phyloP scores from a whole-genome alignment of 2,888 invertebrate genomes.

The Tetramorium bicarinatum region DNA sequence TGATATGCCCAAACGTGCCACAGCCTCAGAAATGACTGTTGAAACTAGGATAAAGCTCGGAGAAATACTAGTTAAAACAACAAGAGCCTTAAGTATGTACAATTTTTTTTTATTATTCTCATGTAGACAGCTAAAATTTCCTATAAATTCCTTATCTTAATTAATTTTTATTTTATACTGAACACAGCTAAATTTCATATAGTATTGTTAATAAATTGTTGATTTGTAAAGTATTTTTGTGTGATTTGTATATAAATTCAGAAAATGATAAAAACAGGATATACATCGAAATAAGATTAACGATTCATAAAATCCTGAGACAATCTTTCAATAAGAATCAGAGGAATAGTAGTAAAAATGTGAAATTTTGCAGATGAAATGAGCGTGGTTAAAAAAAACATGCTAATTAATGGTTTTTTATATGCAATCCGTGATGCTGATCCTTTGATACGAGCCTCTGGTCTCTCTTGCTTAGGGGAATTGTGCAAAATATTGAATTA shows the following conservation, averaged over 20 bases:
- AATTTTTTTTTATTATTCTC: constrained; percentile 1
- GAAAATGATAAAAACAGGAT: neutral
- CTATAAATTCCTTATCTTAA: neutral
- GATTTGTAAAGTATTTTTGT: constrained; percentile 12
- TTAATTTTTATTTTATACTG: neutral
- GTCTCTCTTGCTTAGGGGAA: constrained; percentile 94
- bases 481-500: constrained; percentile 92
- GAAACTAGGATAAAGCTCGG: constrained; percentile 93
- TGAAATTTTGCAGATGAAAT: constrained; percentile 89
- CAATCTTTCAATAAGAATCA: neutral
- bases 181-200: neutral
- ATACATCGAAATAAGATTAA: neutral
- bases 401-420: constrained; percentile 91
- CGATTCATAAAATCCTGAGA: neutral
- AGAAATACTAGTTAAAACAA: constrained; percentile 92
- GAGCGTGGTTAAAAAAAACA: constrained; percentile 90
- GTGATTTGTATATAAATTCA: neutral
- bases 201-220: constrained; percentile 2
- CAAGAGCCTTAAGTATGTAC: constrained; percentile 90
- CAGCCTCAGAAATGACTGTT: constrained; percentile 86
- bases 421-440: constrained; percentile 91
- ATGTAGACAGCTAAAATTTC: constrained; percentile 4
- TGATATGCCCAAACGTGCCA: constrained; percentile 80
- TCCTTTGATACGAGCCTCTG: constrained; percentile 92
- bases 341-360: neutral